These are phyloP conservation scores for Neodiprion fabricii DNA, from an alignment of 1,140 invertebrate species.

Conservation along the genomic window DNA sequence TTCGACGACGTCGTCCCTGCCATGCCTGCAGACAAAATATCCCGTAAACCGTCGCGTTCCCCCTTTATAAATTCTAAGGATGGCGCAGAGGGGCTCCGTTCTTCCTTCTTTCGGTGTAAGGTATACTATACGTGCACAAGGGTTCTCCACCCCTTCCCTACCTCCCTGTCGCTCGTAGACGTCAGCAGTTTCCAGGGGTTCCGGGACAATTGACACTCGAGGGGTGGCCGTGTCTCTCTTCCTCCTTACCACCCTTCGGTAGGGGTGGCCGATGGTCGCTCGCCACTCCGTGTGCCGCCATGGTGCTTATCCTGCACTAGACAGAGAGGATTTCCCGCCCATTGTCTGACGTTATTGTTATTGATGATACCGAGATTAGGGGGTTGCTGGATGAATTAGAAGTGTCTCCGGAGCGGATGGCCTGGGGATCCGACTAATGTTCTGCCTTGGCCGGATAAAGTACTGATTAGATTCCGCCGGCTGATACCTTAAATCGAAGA, in stretches of 20 bases:
- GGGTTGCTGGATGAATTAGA: conserved; percentile 40
- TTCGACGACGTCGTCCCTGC: conserved; percentile 36
- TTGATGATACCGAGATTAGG: conserved; percentile 50
- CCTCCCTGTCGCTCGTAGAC: conserved; percentile 28
- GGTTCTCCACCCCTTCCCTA: conserved; percentile 29
- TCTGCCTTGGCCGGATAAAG: not conserved
- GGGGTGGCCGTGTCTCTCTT: conserved; percentile 12
- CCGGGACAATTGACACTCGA: conserved; percentile 43
- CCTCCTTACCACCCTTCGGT: not conserved
- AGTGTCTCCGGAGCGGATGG: conserved; percentile 21
- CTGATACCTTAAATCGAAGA: conserved; percentile 32
- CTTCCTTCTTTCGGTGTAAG: conserved; percentile 30
- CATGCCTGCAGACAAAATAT: conserved; percentile 45
- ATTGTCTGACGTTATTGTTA: conserved; percentile 48
- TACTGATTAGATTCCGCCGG: conserved; percentile 36
- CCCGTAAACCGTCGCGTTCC: conserved; percentile 44
- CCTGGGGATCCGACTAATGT: not conserved
- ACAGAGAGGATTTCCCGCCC: conserved; percentile 35
- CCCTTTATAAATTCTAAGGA: conserved; percentile 54
- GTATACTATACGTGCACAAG: conserved; percentile 55
- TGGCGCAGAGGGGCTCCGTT: conserved; percentile 8
- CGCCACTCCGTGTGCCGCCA: conserved; percentile 28
- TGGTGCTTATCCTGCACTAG: conserved; percentile 25
- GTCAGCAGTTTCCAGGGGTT: conserved; percentile 11
- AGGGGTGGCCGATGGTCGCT: conserved; percentile 15